Evolutionary conservation across 1,140 invertebrate genomes (phyloP).

Genomic region (Diuraphis noxia): DNA sequence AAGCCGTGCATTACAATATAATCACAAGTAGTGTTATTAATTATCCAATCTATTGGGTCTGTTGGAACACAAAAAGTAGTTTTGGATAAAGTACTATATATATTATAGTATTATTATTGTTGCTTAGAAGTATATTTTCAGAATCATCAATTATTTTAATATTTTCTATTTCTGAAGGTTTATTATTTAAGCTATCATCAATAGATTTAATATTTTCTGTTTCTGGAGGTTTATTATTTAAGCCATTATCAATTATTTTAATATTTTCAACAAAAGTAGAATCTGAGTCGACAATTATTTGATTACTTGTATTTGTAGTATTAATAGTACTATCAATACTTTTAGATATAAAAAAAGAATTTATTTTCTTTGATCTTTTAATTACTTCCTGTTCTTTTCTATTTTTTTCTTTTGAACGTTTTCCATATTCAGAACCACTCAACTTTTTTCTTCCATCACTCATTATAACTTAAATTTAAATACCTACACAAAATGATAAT

Average conservation of each 20-base stretch:
- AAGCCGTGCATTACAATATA: constrained; percentile 16
- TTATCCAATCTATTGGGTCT: constrained; percentile 26
- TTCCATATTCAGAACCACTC: constrained; percentile 29
- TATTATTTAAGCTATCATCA: not conserved
- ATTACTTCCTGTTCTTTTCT: constrained; percentile 13
- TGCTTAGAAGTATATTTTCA: not conserved
- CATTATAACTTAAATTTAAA: constrained; percentile 12
- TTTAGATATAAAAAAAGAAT: constrained; percentile 9
- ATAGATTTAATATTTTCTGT: not conserved
- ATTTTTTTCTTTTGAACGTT: constrained; percentile 19
- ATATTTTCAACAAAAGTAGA: not conserved
- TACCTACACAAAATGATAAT: not conserved
- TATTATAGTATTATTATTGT: not conserved
- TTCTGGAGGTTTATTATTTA: not conserved
- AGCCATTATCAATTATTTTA: not conserved
- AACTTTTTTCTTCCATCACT: constrained; percentile 24
- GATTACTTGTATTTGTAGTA: not conserved
- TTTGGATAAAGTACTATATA: not conserved
- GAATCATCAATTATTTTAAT: not conserved
- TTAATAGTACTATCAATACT: not conserved
- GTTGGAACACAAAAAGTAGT: constrained; percentile 7
- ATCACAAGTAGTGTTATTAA: constrained; percentile 25
- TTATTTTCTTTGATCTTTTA: not conserved
- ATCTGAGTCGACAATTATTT: not conserved
- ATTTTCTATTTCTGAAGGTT: not conserved